phyloP scores from a whole-genome alignment of 2,888 invertebrate genomes.

The Tuberolachnus salignus region DNA sequence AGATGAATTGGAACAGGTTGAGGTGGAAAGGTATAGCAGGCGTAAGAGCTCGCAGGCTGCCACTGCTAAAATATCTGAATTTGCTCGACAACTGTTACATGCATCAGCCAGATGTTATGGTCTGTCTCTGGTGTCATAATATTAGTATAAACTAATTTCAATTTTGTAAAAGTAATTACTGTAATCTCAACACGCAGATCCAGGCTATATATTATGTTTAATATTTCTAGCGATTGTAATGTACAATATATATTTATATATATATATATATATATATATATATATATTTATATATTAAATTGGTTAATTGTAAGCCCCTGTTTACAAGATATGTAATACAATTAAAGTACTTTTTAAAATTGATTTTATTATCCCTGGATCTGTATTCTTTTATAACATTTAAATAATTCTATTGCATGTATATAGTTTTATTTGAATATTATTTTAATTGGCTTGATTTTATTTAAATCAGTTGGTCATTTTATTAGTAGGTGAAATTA shows the following conservation, averaged over 20 bases:
- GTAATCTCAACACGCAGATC: slow-evolving; percentile 37
- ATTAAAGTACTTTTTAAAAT: neutral
- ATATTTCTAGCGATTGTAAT: neutral
- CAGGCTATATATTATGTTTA: slow-evolving; percentile 17
- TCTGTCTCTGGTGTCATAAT: slow-evolving; percentile 51
- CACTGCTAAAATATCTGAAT: slow-evolving; percentile 62
- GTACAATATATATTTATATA: neutral
- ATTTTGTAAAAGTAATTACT: slow-evolving; percentile 15
- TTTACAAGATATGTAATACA: neutral
- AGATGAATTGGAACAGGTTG: slow-evolving; percentile 58
- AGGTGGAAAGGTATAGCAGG: slow-evolving; percentile 60
- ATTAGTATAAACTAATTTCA: neutral
- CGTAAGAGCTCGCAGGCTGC: slow-evolving; percentile 62
- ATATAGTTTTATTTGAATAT: slow-evolving; percentile 8
- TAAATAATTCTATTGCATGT: slow-evolving; percentile 39
- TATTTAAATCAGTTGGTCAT: slow-evolving; percentile 3
- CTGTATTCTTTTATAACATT: slow-evolving; percentile 30
- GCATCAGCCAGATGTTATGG: slow-evolving; percentile 55
- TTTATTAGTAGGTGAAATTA: slow-evolving; percentile 12
- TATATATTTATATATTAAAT: neutral
- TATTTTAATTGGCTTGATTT: slow-evolving; percentile 18
- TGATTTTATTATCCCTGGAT: slow-evolving; percentile 20
- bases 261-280: neutral
- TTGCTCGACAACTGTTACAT: slow-evolving; percentile 61
- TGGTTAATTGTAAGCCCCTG: neutral